Evolutionary conservation across 2,888 invertebrate species (phyloP), one percentile per base, ranked within the genome.

Genomic region (Sympetrum striolatum): DNA sequence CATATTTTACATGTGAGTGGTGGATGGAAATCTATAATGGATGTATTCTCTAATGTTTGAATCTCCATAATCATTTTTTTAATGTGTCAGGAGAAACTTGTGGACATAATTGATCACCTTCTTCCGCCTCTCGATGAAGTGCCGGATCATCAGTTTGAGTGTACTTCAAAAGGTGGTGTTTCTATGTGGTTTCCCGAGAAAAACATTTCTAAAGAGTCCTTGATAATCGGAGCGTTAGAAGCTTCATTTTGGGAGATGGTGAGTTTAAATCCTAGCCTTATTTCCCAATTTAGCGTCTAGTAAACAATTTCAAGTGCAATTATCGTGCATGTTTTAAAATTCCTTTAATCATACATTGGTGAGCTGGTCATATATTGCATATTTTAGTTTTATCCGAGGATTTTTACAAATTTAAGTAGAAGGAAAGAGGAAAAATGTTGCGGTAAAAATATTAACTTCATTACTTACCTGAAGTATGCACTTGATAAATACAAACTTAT

Each of bases 221-320:
- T 98, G 81, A 95, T 98, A 44, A 95, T 96, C 91, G 98, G 98
- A 90, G 97, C 97, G 1, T 94, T 98, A 90, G 98, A 98, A 94
- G 95, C 96, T 90, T 96, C 97, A 5, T 98, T 98, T 93, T 95
- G 95, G 92, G 96, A 96, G 92, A 96, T 97, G 96, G 96, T 95
- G 93, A 92, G 91, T 91, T 90, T 22, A 37, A 44, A 58, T 6
- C 37, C 14, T 37, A 81, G 60, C 12, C 25, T 22, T 14, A 39
- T 48, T 14, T 44, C 22, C 25, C 44, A 8, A 10, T 44, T 44
- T 44, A 44, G 4, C 25, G 2, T 22, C 10, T 86, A 15, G 10
- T 8, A 22, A n/a, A 2, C 1, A 81, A 18, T 18, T 86, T n/a
- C 14, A 86, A n/a, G n/a, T 64, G 44, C 18, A 18, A 39, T n/a